These are phyloP conservation scores for Megalopta genalis DNA, from an alignment of 1,140 invertebrate genomes.

Conservation along the genomic window DNA sequence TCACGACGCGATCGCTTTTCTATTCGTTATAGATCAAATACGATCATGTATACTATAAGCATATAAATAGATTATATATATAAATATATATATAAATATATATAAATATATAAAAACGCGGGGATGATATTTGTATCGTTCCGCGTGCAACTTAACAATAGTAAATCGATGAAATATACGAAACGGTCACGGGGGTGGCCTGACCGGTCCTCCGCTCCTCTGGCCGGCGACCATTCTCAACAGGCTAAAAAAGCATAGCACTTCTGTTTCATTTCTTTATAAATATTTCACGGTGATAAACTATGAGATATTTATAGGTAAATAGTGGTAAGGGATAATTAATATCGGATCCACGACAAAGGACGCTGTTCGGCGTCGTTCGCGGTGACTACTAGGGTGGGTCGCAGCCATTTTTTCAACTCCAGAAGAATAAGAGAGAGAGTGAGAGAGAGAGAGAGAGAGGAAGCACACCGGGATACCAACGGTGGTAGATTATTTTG, in stretches of 20 bases:
- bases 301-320: constrained; percentile 46
- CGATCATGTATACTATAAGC: constrained; percentile 20
- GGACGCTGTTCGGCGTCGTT: constrained; percentile 22
- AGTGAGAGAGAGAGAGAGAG: constrained; percentile 7
- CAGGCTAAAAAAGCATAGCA: constrained; percentile 43
- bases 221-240: constrained; percentile 31
- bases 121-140: not conserved
- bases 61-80: constrained; percentile 5
- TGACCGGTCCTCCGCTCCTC: not conserved
- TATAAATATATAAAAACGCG: not conserved
- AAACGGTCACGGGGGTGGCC: not conserved
- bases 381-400: constrained; percentile 6
- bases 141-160: constrained; percentile 24
- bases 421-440: not conserved
- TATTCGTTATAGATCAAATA: constrained; percentile 25
- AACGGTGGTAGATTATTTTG: constrained; percentile 71
- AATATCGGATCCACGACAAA: constrained; percentile 32
- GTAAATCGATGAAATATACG: constrained; percentile 5
- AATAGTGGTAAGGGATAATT: constrained; percentile 53
- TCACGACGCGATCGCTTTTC: constrained; percentile 3
- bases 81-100: not conserved
- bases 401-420: constrained; percentile 23
- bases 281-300: constrained; percentile 52
- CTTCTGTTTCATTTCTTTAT: constrained; percentile 53
- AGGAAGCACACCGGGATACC: not conserved